These are phyloP conservation scores for Atta colombica DNA, from an alignment of 1,140 invertebrate genomes.

Conservation along the genomic window DNA sequence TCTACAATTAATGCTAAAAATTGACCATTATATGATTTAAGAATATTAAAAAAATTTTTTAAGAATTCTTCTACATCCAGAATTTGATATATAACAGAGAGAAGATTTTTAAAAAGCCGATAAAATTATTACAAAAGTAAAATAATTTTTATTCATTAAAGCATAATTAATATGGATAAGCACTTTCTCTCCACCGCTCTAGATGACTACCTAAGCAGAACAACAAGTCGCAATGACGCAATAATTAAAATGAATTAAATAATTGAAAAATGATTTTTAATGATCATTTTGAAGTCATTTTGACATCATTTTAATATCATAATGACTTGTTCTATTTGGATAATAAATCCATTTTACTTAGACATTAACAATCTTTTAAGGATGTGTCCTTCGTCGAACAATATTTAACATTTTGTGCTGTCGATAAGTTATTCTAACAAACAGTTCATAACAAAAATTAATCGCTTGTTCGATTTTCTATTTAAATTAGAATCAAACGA, in stretches of 20 bases:
- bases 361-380: constrained; percentile 16
- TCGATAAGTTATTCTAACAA: background rate
- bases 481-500: background rate
- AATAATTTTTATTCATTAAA: background rate
- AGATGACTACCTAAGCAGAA: background rate
- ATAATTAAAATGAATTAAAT: too few relatives aligned
- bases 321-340: too few relatives aligned
- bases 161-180: constrained; percentile 31
- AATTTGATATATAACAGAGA: background rate
- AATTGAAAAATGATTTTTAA: too few relatives aligned
- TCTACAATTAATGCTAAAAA: background rate
- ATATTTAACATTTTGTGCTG: constrained; percentile 10
- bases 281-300: too few relatives aligned
- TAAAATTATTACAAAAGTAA: background rate
- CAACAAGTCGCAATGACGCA: too few relatives aligned
- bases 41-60: background rate
- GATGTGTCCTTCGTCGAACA: background rate
- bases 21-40: background rate
- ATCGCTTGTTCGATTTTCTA: background rate
- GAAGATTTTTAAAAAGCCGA: background rate
- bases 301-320: too few relatives aligned
- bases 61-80: background rate
- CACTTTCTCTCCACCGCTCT: background rate
- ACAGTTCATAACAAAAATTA: background rate
- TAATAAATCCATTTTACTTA: constrained; percentile 22